Evolutionary conservation across 2,113 vertebrate species (phyloP).

Genomic region (Callocephalon fimbriatum): DNA sequence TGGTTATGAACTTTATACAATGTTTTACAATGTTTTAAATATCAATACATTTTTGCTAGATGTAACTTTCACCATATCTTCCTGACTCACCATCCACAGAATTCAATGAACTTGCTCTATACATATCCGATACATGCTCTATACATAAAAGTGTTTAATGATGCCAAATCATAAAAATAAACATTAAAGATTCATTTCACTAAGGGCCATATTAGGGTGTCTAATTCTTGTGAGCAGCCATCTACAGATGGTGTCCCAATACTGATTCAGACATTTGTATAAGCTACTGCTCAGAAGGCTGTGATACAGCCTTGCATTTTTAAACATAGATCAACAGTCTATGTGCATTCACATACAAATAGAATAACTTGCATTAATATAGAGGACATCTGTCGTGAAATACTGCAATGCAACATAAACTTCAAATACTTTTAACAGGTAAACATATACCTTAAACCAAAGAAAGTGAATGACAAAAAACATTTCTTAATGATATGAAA

Average conservation of each 20-base stretch:
- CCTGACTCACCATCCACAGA: neutral
- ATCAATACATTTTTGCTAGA: neutral
- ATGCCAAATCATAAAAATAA: neutral
- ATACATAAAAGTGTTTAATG: neutral
- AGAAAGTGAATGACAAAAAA: neutral
- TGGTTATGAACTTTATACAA: neutral
- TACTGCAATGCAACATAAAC: neutral
- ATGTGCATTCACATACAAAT: neutral
- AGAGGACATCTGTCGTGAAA: neutral
- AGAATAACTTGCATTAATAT: neutral
- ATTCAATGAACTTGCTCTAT: neutral
- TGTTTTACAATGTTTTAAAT: neutral
- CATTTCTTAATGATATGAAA: neutral
- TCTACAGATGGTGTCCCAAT: neutral
- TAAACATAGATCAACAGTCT: neutral
- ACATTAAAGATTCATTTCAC: neutral
- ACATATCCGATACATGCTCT: neutral
- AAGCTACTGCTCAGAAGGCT: neutral
- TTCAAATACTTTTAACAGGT: neutral
- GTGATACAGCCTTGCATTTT: neutral
- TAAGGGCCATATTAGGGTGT: neutral
- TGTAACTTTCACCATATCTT: neutral
- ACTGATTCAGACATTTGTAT: neutral
- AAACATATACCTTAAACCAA: neutral
- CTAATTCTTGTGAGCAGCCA: neutral